Percentiles rank a stretch among this genome's conserved stretches.
Evolutionary conservation across 2,888 invertebrate species (phyloP).

Genomic region (Harpalus rufipes): DNA sequence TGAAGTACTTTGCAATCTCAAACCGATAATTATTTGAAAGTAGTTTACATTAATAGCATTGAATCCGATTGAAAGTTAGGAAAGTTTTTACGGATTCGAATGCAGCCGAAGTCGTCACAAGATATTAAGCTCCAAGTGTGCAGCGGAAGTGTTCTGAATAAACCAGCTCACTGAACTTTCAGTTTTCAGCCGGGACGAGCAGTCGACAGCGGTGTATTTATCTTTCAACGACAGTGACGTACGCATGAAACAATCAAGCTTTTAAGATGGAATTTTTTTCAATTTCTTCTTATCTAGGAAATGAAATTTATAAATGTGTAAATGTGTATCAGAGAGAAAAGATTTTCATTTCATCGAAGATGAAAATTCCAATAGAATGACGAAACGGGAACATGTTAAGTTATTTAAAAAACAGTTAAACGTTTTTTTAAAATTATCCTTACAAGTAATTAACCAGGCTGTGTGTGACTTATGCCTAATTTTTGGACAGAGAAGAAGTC

Average conservation of each 20-base stretch:
- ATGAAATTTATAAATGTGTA: too few species aligned
- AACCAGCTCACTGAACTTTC: conserved; percentile 46
- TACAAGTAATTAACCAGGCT: too few species aligned
- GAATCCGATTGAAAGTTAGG: conserved; percentile 16
- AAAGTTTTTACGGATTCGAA: conserved; percentile 24
- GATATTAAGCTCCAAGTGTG: conserved; percentile 37
- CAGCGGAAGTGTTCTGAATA: conserved; percentile 43
- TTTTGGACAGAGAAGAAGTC: too few species aligned
- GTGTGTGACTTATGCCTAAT: too few species aligned
- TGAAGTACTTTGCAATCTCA: background rate
- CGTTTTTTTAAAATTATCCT: too few species aligned
- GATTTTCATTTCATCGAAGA: too few species aligned
- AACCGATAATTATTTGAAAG: conserved; percentile 8
- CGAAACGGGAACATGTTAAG: too few species aligned
- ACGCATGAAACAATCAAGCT: background rate
- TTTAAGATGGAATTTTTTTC: background rate
- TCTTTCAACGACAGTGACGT: background rate
- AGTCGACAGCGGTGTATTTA: conserved; percentile 28
- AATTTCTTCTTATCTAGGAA: background rate
- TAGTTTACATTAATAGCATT: conserved; percentile 17
- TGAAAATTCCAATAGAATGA: too few species aligned
- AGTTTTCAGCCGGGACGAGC: conserved; percentile 14
- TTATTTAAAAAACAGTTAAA: too few species aligned
- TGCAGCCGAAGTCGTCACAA: conserved; percentile 37
- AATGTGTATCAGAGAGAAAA: too few species aligned